Percentiles rank a stretch among this genome's conserved stretches.
These are phyloP conservation scores for Latrodectus geometricus DNA, from an alignment of 1,140 invertebrate genomes.

Conservation along the genomic window DNA sequence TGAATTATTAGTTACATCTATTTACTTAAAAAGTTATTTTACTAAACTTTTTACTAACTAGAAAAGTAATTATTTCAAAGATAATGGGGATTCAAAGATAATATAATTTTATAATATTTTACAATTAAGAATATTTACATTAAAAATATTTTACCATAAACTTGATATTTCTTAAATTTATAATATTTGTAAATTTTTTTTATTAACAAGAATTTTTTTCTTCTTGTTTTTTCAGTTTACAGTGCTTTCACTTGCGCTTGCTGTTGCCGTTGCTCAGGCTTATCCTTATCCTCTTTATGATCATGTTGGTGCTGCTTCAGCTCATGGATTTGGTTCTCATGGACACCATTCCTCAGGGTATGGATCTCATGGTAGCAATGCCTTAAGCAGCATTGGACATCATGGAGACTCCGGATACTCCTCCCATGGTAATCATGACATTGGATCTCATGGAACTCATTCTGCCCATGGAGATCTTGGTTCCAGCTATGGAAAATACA, in stretches of 20 bases:
- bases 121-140: no score
- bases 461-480: conserved; percentile 48
- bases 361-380: conserved; percentile 19
- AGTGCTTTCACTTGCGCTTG: neutral
- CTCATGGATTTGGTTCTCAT: conserved; percentile 23
- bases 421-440: conserved; percentile 45
- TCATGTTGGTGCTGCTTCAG: conserved; percentile 4
- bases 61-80: no score
- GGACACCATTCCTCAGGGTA: conserved; percentile 31
- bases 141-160: no score
- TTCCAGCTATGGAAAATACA: conserved; percentile 25
- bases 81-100: no score
- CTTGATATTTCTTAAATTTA: no score
- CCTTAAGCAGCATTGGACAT: conserved; percentile 4
- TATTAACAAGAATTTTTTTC: neutral
- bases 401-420: conserved; percentile 43
- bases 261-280: neutral
- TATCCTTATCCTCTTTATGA: conserved; percentile 10
- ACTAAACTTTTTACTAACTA: no score
- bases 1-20: no score
- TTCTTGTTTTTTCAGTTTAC: conserved; percentile 12
- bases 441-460: conserved; percentile 36
- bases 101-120: no score
- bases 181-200: no score
- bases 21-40: no score